Evolutionary conservation across 2,888 invertebrate genomes (phyloP), one percentile per base, ranked within the genome.

Genomic region (Napeogenes inachia): DNA sequence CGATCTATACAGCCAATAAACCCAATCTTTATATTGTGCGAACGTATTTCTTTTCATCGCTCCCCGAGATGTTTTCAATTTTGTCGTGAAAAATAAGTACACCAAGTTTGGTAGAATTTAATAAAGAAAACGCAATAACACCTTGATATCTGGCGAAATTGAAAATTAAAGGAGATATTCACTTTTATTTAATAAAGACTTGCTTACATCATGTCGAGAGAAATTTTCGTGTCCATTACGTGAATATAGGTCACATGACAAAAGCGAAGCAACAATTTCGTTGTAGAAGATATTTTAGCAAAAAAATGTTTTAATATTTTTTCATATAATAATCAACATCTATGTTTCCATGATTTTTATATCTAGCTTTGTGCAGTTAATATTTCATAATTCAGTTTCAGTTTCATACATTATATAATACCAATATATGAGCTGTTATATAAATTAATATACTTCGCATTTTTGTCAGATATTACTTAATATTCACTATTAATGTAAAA

Each of bases 11-110:
- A 75, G 74, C 73, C 81, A 77, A 82, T 82, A 83, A 84, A 86
- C 79, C 80, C 81, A 81, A 82, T 85, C 84, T 84, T 82, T 82
- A 84, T 85, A 81, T 82, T 81, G 84, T 85, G 81, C 78, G 74
- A 80, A 83, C 72, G 79, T 79, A 76, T 78, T 81, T 80, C 77
- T 76, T 77, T 78, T 70, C 64, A 70, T 66, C 67, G 72, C 71
- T 70, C 70, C 71, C 70, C 71, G 71, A 80, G 81, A 81, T 82
- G 82, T 84, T 84, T 84, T 81, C 85, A 85, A 87, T 87, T 85
- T 83, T 76, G 80, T 81, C 83, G 79, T 78, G 79, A 80, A 82
- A 84, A 80, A 82, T 83, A 81, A 80, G 72, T 72, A 73, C 75
- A 63, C 45, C 32, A 47, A 75, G 77, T 76, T 76, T 72, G 71